These are phyloP conservation scores for Leucosticte australis DNA, from an alignment of 2,113 vertebrate species.

Conservation along the genomic window DNA sequence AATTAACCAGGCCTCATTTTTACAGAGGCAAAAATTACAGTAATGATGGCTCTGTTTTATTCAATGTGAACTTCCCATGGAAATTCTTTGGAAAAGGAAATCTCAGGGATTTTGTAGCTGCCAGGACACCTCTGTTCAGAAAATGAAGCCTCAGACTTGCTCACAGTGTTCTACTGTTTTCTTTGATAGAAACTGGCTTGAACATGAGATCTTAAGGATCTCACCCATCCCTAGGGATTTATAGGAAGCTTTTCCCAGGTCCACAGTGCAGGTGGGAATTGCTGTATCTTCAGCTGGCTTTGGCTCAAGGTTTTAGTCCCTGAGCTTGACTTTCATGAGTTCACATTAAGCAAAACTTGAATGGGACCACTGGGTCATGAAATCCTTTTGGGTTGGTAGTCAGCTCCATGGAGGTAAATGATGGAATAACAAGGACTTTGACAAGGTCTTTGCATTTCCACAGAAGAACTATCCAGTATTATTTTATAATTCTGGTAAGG, in stretches of 20 bases:
- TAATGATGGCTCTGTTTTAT: fast-evolving
- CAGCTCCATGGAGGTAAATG: background rate
- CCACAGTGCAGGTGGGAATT: background rate
- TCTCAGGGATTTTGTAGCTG: background rate
- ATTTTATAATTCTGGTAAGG: background rate
- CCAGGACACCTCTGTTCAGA: background rate
- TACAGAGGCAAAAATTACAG: background rate
- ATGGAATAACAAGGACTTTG: background rate
- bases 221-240: background rate
- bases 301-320: background rate
- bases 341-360: background rate
- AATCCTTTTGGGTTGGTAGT: background rate
- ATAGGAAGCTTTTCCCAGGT: background rate
- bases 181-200: background rate
- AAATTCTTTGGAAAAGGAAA: background rate
- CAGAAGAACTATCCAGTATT: background rate
- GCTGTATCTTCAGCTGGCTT: background rate
- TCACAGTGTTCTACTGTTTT: background rate
- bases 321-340: background rate
- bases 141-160: background rate
- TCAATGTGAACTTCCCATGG: fast-evolving
- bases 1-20: background rate
- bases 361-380: background rate
- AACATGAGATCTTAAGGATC: background rate
- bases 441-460: background rate